phyloP scores from a whole-genome alignment of 2,113 vertebrate species.

The Pan troglodytes region DNA sequence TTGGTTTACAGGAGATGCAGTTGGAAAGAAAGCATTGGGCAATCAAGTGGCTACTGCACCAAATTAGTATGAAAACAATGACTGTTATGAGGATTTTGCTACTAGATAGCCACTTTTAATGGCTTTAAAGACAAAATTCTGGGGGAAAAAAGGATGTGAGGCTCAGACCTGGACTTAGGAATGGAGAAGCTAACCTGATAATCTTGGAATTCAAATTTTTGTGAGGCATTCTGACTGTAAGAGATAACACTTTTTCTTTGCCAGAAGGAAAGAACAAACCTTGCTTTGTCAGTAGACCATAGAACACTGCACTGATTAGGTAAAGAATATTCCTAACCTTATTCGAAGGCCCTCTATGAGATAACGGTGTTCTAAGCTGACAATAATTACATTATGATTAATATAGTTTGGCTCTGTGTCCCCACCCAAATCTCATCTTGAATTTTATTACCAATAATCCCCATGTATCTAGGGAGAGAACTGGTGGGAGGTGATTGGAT shows the following conservation, averaged over 20 bases:
- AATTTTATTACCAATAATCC: too few species aligned
- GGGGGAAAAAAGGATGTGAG: background rate
- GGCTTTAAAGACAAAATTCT: background rate
- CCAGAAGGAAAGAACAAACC: background rate
- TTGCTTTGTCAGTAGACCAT: background rate
- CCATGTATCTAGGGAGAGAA: too few species aligned
- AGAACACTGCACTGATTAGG: background rate
- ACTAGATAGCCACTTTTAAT: background rate
- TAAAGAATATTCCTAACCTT: too few species aligned
- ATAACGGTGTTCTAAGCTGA: background rate
- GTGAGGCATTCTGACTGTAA: background rate
- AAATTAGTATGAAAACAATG: background rate
- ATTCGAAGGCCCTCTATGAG: background rate
- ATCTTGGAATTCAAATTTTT: background rate
- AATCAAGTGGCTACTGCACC: background rate
- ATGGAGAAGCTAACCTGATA: background rate
- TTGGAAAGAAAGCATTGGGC: background rate
- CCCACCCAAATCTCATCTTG: too few species aligned
- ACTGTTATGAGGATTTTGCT: background rate
- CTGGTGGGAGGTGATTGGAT: too few species aligned
- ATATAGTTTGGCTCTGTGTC: too few species aligned
- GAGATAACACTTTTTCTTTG: background rate
- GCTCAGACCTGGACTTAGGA: background rate
- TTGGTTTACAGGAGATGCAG: background rate
- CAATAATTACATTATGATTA: too few species aligned